Percentiles rank a stretch among this genome's conserved stretches.
phyloP scores from a whole-genome alignment of 2,888 invertebrate genomes.

The Leucania comma region DNA sequence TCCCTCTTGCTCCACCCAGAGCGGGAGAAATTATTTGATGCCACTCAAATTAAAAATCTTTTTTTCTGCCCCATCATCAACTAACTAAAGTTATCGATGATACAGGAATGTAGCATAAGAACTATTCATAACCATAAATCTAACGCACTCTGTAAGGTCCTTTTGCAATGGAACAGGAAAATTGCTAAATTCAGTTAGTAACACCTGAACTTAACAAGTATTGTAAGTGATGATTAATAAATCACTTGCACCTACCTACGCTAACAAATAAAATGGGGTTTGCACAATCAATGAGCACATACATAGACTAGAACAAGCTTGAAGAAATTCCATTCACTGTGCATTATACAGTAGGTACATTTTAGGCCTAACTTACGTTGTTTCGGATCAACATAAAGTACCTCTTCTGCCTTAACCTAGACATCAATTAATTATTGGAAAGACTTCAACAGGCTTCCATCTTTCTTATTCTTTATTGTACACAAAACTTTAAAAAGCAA shows the following conservation, averaged over 20 bases:
- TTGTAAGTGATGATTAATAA: constrained; percentile 23
- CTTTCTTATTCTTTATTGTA: too few relatives aligned
- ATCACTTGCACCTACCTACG: constrained; percentile 26
- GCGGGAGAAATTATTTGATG: too few relatives aligned
- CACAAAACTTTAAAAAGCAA: too few relatives aligned
- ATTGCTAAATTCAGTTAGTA: constrained; percentile 12
- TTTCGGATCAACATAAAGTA: background rate
- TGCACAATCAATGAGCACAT: constrained; percentile 30
- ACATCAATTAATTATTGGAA: too few relatives aligned
- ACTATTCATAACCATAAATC: background rate
- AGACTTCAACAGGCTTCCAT: too few relatives aligned
- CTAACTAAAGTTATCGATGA: background rate
- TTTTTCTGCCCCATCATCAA: background rate
- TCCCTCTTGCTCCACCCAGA: too few relatives aligned
- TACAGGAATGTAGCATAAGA: background rate
- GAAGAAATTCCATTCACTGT: constrained; percentile 24
- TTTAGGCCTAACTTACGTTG: background rate
- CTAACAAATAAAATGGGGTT: constrained; percentile 35
- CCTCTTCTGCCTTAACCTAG: too few relatives aligned
- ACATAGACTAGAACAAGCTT: constrained; percentile 13
- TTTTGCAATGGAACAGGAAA: constrained; percentile 7
- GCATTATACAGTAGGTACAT: constrained; percentile 22
- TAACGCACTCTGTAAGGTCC: background rate
- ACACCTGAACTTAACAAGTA: constrained; percentile 19
- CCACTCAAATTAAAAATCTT: too few relatives aligned